Evolutionary conservation across 2,113 vertebrate genomes (phyloP).

Genomic region (Callithrix jacchus): DNA sequence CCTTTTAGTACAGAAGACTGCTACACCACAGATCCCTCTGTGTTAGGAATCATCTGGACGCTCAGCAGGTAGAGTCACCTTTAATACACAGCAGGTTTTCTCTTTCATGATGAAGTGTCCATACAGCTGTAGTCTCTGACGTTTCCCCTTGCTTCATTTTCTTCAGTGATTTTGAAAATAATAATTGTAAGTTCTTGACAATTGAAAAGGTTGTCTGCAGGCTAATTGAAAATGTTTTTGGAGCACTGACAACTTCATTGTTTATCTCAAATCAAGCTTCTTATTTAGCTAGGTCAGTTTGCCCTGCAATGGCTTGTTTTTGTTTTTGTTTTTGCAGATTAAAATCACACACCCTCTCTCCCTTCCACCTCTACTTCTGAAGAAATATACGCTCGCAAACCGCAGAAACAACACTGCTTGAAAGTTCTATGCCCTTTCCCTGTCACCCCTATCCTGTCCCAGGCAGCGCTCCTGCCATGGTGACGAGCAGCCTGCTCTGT

Average conservation of each 20-base stretch:
- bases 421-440: not conserved
- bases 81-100: not conserved
- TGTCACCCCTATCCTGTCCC: too few species aligned
- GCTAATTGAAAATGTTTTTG: not conserved
- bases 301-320: not conserved
- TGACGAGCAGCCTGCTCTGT: not conserved
- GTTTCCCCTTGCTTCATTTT: not conserved
- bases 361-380: not conserved
- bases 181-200: not conserved
- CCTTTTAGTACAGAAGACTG: not conserved
- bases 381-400: not conserved
- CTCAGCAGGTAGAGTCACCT: not conserved
- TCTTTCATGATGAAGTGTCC: not conserved
- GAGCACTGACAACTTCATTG: not conserved
- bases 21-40: not conserved
- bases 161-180: not conserved
- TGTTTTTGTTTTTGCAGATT: not conserved
- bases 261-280: not conserved
- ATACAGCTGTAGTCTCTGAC: not conserved
- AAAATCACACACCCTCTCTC: not conserved
- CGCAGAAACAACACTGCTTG: not conserved
- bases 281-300: not conserved
- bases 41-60: not conserved
- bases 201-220: not conserved
- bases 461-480: not conserved